Percentiles rank a stretch among this genome's conserved stretches.
Conservation (phyloP, 1,140 invertebrate species). For the Drosophila baimaii region DNA sequence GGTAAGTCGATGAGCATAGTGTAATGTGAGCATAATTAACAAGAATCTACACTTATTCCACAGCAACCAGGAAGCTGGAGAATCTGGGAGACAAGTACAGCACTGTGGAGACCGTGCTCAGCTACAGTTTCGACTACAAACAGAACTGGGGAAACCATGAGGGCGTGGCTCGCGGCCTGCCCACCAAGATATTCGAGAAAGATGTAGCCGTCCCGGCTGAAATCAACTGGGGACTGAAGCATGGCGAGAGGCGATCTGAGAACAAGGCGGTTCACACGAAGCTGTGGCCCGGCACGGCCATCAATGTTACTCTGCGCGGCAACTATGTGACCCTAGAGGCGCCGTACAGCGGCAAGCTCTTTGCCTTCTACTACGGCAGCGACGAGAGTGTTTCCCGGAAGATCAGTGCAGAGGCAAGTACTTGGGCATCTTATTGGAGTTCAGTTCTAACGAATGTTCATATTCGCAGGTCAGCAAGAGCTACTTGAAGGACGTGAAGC, state of each 20-base stretch:
- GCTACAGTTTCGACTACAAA: constrained; percentile 88
- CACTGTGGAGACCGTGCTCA: constrained; percentile 88
- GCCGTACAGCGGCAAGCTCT: constrained; percentile 89
- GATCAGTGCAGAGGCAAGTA: constrained; percentile 71
- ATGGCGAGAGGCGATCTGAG: constrained; percentile 86
- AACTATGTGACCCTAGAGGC: constrained; percentile 89
- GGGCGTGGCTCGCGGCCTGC: constrained; percentile 89
- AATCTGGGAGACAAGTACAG: constrained; percentile 86
- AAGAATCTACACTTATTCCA: background rate
- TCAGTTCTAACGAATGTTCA: background rate
- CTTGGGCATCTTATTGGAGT: background rate
- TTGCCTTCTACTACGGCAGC: constrained; percentile 88
- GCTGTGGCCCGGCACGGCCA: constrained; percentile 89
- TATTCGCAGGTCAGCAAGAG: constrained; percentile 85
- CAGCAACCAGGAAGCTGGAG: constrained; percentile 86
- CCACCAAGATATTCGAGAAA: constrained; percentile 87
- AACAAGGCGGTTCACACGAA: constrained; percentile 78
- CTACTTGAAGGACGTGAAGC: constrained; percentile 87
- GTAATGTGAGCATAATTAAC: background rate
- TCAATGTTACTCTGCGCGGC: constrained; percentile 90
- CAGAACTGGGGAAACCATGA: constrained; percentile 91
- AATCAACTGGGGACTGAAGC: constrained; percentile 89
- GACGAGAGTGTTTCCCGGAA: constrained; percentile 78
- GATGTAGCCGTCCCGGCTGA: constrained; percentile 86
- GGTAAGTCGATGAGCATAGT: constrained; percentile 45